Conservation (phyloP, 2,888 invertebrate species). For the Agrypnus murinus region DNA sequence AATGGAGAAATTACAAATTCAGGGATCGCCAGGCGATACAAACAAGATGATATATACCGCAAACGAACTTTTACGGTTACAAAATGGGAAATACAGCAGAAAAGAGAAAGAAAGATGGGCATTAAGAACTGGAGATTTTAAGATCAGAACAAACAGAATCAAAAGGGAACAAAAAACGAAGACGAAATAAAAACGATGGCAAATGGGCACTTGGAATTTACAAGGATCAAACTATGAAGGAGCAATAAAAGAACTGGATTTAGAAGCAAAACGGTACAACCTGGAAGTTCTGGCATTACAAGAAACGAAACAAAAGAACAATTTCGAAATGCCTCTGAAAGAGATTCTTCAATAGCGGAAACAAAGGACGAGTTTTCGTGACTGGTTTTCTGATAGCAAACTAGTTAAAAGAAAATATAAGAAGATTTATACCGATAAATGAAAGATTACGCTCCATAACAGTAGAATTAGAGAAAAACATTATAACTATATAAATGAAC, state of each 20-base stretch:
- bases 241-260: neutral
- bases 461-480: neutral
- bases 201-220: neutral
- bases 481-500: neutral
- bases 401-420: neutral
- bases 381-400: neutral
- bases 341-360: neutral
- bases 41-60: neutral
- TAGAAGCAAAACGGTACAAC: neutral
- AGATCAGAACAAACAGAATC: conserved; percentile 1
- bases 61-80: too few species aligned
- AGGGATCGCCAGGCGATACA: neutral
- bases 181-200: too few species aligned
- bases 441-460: neutral
- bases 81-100: too few species aligned
- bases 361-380: too few species aligned
- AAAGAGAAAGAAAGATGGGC: conserved; percentile 1
- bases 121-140: neutral
- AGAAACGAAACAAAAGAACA: neutral
- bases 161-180: conserved; percentile 7
- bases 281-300: neutral
- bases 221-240: neutral
- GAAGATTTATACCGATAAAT: neutral
- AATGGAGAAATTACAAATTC: neutral
- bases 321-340: too few species aligned